Conservation (phyloP, 1,140 invertebrate genomes). For the Helicoverpa armigera region DNA sequence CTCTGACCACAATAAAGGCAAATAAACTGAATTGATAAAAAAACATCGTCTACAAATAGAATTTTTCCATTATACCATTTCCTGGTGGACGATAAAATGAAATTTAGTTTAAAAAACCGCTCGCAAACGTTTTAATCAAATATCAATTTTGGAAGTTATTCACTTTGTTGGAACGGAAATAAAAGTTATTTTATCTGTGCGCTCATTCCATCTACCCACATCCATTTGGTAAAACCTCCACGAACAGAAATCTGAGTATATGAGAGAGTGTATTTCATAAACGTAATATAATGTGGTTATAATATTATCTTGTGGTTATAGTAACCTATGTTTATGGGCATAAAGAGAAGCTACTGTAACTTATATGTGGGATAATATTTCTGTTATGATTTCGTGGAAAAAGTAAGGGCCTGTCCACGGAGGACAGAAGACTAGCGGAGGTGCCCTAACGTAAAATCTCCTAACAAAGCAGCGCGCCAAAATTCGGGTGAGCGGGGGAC, state of each 20-base stretch:
- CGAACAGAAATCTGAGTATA: slow-evolving; percentile 29
- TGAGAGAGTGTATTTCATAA: slow-evolving; percentile 27
- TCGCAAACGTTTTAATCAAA: slow-evolving; percentile 42
- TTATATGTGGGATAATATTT: neutral
- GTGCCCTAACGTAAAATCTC: no score
- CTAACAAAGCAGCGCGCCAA: no score
- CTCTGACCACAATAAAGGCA: no score
- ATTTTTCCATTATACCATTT: slow-evolving; percentile 25
- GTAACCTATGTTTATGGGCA: neutral
- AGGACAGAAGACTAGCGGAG: no score
- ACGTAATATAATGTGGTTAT: slow-evolving; percentile 17
- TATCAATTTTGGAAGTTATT: slow-evolving; percentile 43
- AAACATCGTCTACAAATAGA: slow-evolving; percentile 4
- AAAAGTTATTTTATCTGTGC: slow-evolving; percentile 43
- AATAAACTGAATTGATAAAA: neutral
- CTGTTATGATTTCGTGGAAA: neutral
- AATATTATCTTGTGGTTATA: neutral
- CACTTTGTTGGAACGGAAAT: slow-evolving; percentile 43
- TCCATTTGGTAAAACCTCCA: slow-evolving; percentile 32
- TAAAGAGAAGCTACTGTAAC: neutral
- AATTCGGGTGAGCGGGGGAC: no score
- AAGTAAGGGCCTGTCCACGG: neutral
- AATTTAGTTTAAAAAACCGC: slow-evolving; percentile 21
- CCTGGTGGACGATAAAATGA: slow-evolving; percentile 7
- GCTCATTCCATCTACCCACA: slow-evolving; percentile 38